phyloP scores from a whole-genome alignment of 2,888 invertebrate species.

The Eilema sororculum region DNA sequence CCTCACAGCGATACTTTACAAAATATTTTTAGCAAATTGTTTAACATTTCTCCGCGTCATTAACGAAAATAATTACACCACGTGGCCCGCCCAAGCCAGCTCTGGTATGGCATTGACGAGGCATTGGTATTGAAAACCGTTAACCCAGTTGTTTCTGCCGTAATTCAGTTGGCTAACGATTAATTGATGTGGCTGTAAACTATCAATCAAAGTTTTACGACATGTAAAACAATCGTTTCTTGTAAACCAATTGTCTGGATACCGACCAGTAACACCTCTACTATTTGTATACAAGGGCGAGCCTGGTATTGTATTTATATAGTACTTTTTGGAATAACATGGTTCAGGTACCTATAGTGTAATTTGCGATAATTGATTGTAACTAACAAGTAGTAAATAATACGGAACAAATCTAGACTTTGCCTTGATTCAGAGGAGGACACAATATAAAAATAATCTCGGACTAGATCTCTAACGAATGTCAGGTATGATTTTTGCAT shows the following conservation, averaged over 20 bases:
- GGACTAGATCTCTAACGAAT: no score
- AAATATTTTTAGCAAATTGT: conserved; percentile 30
- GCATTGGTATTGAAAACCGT: conserved; percentile 53
- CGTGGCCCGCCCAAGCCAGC: conserved; percentile 43
- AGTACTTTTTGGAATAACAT: no score
- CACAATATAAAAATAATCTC: no score
- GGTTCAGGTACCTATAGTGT: no score
- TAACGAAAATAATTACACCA: conserved; percentile 56
- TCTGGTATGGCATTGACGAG: conserved; percentile 40
- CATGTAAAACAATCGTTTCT: conserved; percentile 75
- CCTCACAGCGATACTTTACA: background rate
- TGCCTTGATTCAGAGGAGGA: no score
- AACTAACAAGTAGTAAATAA: no score
- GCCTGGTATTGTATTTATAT: conserved; percentile 13
- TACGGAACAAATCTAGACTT: background rate
- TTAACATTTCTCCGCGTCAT: conserved; percentile 40
- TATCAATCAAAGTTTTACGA: conserved; percentile 84
- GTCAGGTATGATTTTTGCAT: no score
- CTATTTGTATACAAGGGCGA: conserved; percentile 54
- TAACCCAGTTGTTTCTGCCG: conserved; percentile 68
- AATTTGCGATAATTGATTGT: no score
- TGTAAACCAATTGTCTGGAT: conserved; percentile 76
- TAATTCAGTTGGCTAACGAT: conserved; percentile 68
- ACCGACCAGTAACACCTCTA: conserved; percentile 59
- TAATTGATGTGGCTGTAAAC: conserved; percentile 82